phyloP scores from a whole-genome alignment of 2,797 vertebrate species.

The Cacajao melanocephalus region DNA sequence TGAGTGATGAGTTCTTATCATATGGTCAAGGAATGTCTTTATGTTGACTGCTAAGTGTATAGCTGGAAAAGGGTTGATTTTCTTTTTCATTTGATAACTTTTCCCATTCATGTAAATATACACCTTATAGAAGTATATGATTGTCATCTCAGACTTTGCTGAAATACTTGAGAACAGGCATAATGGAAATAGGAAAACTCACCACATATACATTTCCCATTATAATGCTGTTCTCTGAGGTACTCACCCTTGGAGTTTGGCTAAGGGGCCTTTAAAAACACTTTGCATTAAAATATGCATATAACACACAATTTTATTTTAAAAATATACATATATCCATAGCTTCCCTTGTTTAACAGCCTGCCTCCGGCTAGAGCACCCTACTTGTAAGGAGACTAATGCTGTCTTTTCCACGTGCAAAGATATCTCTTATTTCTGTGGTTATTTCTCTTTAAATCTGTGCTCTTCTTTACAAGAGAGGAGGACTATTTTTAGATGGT shows the following conservation, averaged over 20 bases:
- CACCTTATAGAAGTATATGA: not conserved
- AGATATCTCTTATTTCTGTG: not conserved
- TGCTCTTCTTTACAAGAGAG: not conserved
- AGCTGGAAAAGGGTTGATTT: not conserved
- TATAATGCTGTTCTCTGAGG: not conserved
- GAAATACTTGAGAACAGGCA: not conserved
- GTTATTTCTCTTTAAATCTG: slow-evolving; percentile 14
- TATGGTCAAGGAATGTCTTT: not conserved
- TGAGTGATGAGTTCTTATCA: not conserved
- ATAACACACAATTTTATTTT: not conserved
- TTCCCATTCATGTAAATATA: not conserved
- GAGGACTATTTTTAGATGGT: not conserved
- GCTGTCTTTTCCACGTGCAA: not conserved
- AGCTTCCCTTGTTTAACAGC: not conserved
- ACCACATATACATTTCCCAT: not conserved
- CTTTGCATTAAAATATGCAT: not conserved
- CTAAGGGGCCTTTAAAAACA: not conserved
- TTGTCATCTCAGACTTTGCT: not conserved
- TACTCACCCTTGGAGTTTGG: not conserved
- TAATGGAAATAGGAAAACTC: not conserved
- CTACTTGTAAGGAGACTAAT: not conserved
- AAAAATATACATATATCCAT: not conserved
- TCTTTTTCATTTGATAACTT: not conserved
- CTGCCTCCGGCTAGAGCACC: not conserved
- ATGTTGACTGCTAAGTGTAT: not conserved